Base-by-base conservation (phyloP, 2,113 vertebrate species). In the Sander lucioperca region DNA sequence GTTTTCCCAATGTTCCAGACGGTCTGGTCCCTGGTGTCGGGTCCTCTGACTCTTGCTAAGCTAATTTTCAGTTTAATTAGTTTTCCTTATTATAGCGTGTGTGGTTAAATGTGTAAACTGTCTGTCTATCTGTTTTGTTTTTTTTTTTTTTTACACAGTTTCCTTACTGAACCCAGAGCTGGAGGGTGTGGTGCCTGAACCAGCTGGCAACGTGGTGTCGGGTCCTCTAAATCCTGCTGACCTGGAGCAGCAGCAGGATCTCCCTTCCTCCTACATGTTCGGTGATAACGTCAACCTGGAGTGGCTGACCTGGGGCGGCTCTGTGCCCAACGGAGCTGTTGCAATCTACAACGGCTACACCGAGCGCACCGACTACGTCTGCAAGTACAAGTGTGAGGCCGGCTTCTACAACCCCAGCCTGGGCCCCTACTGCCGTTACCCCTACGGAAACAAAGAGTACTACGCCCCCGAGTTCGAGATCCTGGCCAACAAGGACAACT, bases 331-430 rank as follows among this genome's bases (percentile, higher is more conserved):
- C 0, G 95, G 93, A 3, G 95, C 94, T 0, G 88, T 94, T 4
- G 82, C 89, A 10, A 93, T 96, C 81, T 96, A 95, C 88, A 96
- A 96, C 56, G 77, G 93, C 36, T 95, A 96, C 82, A 89, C 92
- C 0, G 19, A 91, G 67, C 93, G 95, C 8, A 90, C 84, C 1
- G 95, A 96, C 90, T 94, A 94, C 43, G 85, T 95, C 77, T 96
- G 95, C 90, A 93, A 92, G 39, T 94, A 86, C 77, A 80, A 87
- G 67, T 95, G 94, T 5, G 91, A 94, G 61, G 90, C 94, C 1
- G 95, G 95, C 7, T 96, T 95, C 72, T 95, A 95, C 88, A 94
- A 86, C 5, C 93, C 93, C 2, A 89, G 2, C 75, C 83, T 93
- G 70, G 95, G 95, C 6, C 93, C 94, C 0, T 93, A 94, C 86